Evolutionary conservation across 2,113 vertebrate genomes (phyloP), one percentile per base, ranked within the genome.

Genomic region (Vireo altiloquus): DNA sequence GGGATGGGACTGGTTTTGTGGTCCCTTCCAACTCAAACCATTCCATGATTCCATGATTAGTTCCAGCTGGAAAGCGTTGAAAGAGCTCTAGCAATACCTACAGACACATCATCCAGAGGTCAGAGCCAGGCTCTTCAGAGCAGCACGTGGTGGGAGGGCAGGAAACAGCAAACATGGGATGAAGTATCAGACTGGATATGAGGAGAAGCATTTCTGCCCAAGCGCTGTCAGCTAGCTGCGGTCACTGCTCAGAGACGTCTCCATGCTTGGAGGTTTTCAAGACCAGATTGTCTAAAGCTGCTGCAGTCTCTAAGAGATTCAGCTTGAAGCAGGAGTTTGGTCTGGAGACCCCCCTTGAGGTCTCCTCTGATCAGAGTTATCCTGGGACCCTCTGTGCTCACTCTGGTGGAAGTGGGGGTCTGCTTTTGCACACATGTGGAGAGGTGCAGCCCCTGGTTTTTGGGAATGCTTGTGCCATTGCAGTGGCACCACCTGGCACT

Each of bases 1-100:
- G 19, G 4, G 0, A n/a, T 28, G 23, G 44, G 0, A 39, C 1
- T 1, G 14, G 27, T 15, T 44, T 33, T 40, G 33, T 71, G 5
- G 6, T 52, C 23, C 7, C 19, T 66, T 74, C 33, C 33, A 66
- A 7, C 16, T 3, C 20, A 60, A 40, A 47, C 39, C 3, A 1
- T 37, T 74, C 50, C 19, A 21, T 40, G 30, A 30, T 47, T 76
- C 72, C 54, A 15, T 54, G 9, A 30, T 63, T 28, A 44, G 5
- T 75, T 60, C 28, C 14, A 59, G 23, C 16, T 52, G 61, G 44
- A 37, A 59, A 27, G 44, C 5, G 0, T 23, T 50, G 59, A 6
- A 66, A 52, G 37, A 37, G 15, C 44, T 59, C 12, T 24, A 11
- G 9, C 47, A 40, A 17, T 27, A 31, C 20, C 46, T 53, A 1